Conservation (phyloP, 2,797 vertebrate genomes). For the Poecilia velifera region DNA sequence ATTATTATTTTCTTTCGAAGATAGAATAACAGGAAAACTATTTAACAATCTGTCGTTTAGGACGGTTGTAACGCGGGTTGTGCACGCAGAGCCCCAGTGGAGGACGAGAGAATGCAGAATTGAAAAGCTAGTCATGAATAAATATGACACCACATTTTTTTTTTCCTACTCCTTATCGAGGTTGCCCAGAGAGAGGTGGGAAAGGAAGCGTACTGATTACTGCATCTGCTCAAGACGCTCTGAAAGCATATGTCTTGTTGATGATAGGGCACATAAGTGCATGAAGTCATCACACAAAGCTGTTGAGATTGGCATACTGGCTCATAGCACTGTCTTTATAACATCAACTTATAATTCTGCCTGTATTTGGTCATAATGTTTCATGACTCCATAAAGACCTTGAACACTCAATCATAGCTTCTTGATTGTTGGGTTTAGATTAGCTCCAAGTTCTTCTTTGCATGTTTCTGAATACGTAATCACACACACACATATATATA, state of each 20-base stretch:
- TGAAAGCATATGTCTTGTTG: constrained; percentile 79
- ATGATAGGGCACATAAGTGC: constrained; percentile 67
- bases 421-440: not conserved
- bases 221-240: constrained; percentile 62
- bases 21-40: constrained; percentile 61
- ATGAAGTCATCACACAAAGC: constrained; percentile 67
- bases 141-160: constrained; percentile 78
- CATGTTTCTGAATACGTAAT: not conserved
- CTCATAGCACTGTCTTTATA: constrained; percentile 33
- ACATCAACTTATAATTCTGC: constrained; percentile 51
- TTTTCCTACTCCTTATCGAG: constrained; percentile 74
- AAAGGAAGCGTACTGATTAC: constrained; percentile 74
- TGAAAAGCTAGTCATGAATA: constrained; percentile 80
- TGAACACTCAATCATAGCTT: constrained; percentile 25
- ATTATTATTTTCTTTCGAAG: constrained; percentile 12
- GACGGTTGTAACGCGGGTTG: constrained; percentile 38
- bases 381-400: constrained; percentile 30
- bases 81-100: constrained; percentile 44
- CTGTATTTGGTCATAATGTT: constrained; percentile 46
- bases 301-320: constrained; percentile 44
- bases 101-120: constrained; percentile 60
- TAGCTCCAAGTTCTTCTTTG: constrained; percentile 14
- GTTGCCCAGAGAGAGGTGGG: constrained; percentile 73
- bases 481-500: not conserved
- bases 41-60: constrained; percentile 57